A percentile compares a stretch with the other conserved stretches of the same genome.
These are phyloP conservation scores for Solenodon paradoxus DNA, from an alignment of 2,113 vertebrate species.

Conservation along the genomic window DNA sequence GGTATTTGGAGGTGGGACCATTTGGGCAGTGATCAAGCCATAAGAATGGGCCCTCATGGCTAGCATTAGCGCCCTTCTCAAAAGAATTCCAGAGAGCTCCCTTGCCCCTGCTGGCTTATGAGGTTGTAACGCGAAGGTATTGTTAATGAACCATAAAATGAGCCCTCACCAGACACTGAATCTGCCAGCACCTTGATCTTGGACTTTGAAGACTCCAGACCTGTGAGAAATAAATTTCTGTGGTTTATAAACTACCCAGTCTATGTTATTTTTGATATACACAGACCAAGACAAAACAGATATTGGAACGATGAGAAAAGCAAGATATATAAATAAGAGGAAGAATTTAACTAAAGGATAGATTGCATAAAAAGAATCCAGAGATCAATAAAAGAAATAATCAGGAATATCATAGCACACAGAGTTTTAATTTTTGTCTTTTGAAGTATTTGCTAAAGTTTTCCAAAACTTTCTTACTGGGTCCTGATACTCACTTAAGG, in stretches of 20 bases:
- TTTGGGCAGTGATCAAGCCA: background rate
- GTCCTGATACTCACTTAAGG: background rate
- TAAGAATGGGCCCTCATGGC: background rate
- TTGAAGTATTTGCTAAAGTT: background rate
- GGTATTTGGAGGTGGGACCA: background rate
- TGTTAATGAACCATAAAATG: background rate
- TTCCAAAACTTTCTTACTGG: background rate
- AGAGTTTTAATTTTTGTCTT: slow-evolving; percentile 2
- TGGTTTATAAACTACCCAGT: background rate
- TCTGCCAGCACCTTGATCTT: background rate
- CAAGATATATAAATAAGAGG: background rate
- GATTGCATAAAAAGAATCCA: background rate
- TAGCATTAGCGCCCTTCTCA: background rate
- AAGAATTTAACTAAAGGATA: background rate
- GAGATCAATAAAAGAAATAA: background rate
- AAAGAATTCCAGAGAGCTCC: background rate
- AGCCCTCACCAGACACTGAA: background rate
- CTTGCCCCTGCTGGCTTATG: background rate
- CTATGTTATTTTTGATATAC: background rate
- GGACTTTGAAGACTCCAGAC: background rate
- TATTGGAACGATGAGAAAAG: background rate
- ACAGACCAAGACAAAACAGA: background rate
- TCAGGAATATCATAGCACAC: background rate
- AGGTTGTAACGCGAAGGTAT: background rate
- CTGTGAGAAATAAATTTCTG: background rate